These are phyloP conservation scores for Carabus problematicus DNA, from an alignment of 2,888 invertebrate species.

Conservation along the genomic window DNA sequence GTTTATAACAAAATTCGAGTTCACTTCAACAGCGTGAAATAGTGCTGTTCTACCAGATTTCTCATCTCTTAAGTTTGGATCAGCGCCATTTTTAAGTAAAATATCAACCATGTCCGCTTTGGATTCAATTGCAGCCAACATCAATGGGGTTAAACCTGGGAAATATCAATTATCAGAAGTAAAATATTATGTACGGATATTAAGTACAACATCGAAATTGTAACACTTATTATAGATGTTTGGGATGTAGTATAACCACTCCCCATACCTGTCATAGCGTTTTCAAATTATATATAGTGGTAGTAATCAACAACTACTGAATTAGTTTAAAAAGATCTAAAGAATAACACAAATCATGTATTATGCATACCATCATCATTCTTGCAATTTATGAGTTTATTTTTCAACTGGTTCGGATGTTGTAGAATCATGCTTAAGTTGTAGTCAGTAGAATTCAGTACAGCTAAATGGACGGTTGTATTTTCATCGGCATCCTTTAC, in stretches of 20 bases:
- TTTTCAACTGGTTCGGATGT: conserved; percentile 39
- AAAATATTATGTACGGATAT: too few species aligned
- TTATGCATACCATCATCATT: conserved; percentile 51
- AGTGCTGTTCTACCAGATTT: conserved; percentile 63
- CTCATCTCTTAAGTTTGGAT: conserved; percentile 57
- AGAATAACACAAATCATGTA: too few species aligned
- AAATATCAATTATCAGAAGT: conserved; percentile 19
- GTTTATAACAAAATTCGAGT: conserved; percentile 45
- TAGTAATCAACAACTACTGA: too few species aligned
- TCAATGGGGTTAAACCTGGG: conserved; percentile 62
- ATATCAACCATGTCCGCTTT: conserved; percentile 55
- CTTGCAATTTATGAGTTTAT: conserved; percentile 47
- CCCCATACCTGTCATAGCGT: too few species aligned
- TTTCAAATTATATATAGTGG: too few species aligned
- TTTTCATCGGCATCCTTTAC: conserved; percentile 57
- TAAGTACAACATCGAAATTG: too few species aligned
- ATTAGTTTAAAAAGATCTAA: too few species aligned
- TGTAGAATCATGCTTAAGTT: conserved; percentile 26
- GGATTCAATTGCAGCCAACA: conserved; percentile 59
- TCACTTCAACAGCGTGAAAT: conserved; percentile 59
- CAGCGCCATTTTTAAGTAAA: conserved; percentile 54
- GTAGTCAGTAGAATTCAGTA: conserved; percentile 52
- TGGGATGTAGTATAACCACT: too few species aligned
- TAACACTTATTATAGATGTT: too few species aligned
- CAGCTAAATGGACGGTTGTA: conserved; percentile 59